phyloP scores from a whole-genome alignment of 2,888 invertebrate species.

The Stomorhina lunata region DNA sequence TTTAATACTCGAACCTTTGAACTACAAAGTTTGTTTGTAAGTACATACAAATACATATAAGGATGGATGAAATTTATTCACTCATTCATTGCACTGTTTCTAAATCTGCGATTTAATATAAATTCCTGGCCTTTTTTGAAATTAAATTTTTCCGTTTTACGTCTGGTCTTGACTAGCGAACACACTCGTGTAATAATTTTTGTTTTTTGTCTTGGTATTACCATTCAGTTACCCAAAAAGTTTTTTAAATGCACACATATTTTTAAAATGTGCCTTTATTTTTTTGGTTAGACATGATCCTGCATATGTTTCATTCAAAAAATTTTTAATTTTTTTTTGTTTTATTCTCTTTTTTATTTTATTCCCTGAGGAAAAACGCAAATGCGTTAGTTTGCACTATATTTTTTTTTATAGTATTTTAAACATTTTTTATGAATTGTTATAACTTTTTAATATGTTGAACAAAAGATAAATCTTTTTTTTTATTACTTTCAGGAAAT shows the following conservation, averaged over 20 bases:
- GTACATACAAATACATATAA: background rate
- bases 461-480: too few relatives aligned
- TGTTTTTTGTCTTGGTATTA: background rate
- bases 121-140: constrained; percentile 6
- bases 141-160: constrained; percentile 16
- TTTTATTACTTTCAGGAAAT: too few relatives aligned
- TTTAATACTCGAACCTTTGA: background rate
- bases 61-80: background rate
- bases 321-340: constrained; percentile 1
- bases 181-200: background rate
- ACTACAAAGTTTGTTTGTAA: background rate
- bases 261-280: background rate
- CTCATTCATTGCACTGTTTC: background rate
- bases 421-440: too few relatives aligned
- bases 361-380: background rate
- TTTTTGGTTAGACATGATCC: background rate
- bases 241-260: constrained; percentile 21
- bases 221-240: constrained; percentile 1
- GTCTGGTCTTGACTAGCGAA: constrained; percentile 13
- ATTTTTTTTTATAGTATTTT: too few relatives aligned
- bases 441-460: too few relatives aligned
- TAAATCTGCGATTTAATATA: constrained; percentile 15
- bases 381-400: constrained; percentile 9
- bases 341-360: background rate
- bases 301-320: constrained; percentile 23